Percentiles rank a stretch among this genome's conserved stretches.
phyloP scores from a whole-genome alignment of 2,797 vertebrate genomes.

The Telmatherina bonti region DNA sequence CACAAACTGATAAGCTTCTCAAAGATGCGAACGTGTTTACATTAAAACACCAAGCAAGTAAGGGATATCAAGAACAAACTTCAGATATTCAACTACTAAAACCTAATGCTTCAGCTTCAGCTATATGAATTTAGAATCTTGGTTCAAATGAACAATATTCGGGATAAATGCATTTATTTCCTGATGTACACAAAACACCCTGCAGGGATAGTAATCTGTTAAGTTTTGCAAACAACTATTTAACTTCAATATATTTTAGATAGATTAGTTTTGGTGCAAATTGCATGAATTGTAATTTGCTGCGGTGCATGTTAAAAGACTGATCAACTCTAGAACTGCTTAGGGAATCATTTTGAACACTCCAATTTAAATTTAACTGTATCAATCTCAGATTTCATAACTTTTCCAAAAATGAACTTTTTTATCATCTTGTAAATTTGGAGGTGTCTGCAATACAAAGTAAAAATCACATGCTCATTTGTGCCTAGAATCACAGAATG shows the following conservation, averaged over 20 bases:
- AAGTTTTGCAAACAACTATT: neutral
- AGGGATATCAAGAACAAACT: neutral
- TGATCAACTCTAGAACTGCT: no score
- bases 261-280: neutral
- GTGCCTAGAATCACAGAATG: no score
- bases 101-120: neutral
- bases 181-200: neutral
- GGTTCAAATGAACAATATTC: neutral
- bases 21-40: neutral
- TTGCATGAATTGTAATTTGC: neutral
- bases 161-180: neutral
- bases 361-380: no score
- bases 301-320: neutral
- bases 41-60: neutral
- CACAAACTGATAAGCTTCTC: slow-evolving; percentile 18
- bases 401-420: no score
- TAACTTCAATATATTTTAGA: neutral
- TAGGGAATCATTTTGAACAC: no score
- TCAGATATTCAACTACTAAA: neutral
- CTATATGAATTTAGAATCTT: neutral
- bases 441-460: no score
- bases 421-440: no score
- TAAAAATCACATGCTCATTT: no score
- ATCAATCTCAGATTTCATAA: no score
- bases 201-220: neutral